Conservation (phyloP, 2,888 invertebrate species). For the Anoncus sp. region DNA sequence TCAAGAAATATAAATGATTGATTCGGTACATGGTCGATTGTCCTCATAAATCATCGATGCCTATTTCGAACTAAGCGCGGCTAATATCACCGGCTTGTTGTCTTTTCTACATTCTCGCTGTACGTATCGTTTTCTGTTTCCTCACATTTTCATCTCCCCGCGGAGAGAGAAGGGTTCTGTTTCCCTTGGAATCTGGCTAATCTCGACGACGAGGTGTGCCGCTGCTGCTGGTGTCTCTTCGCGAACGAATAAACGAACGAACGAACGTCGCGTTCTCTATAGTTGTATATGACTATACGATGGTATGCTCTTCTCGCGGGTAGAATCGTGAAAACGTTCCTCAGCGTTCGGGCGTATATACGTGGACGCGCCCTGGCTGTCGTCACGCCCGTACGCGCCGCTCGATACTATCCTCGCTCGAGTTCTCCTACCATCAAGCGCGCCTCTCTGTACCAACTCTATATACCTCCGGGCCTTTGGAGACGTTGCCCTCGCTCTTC, state of each 20-base stretch:
- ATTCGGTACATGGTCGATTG: slow-evolving; percentile 9
- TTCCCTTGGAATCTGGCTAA: slow-evolving; percentile 65
- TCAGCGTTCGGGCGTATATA: slow-evolving; percentile 36
- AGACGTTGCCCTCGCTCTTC: neutral
- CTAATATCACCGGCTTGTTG: slow-evolving; percentile 36
- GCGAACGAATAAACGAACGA: slow-evolving; percentile 41
- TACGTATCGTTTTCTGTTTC: slow-evolving; percentile 35
- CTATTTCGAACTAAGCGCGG: slow-evolving; percentile 44
- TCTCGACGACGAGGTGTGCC: no score
- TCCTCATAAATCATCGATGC: slow-evolving; percentile 48
- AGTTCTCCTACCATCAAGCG: slow-evolving; percentile 42
- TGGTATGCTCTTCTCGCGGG: neutral
- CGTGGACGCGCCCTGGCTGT: slow-evolving; percentile 60
- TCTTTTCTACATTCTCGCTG: slow-evolving; percentile 18
- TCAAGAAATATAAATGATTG: neutral
- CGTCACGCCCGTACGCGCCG: slow-evolving; percentile 62
- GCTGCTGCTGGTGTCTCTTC: slow-evolving; percentile 37
- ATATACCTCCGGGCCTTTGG: slow-evolving; percentile 27
- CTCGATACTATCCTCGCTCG: slow-evolving; percentile 63
- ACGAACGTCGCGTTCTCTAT: slow-evolving; percentile 4
- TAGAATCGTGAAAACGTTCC: slow-evolving; percentile 29
- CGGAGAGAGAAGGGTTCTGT: slow-evolving; percentile 40
- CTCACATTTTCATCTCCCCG: slow-evolving; percentile 29
- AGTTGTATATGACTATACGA: neutral
- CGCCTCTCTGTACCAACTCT: slow-evolving; percentile 1